These are phyloP conservation scores for Drosophila quadrilineata DNA, from an alignment of 1,140 invertebrate species.

Conservation along the genomic window DNA sequence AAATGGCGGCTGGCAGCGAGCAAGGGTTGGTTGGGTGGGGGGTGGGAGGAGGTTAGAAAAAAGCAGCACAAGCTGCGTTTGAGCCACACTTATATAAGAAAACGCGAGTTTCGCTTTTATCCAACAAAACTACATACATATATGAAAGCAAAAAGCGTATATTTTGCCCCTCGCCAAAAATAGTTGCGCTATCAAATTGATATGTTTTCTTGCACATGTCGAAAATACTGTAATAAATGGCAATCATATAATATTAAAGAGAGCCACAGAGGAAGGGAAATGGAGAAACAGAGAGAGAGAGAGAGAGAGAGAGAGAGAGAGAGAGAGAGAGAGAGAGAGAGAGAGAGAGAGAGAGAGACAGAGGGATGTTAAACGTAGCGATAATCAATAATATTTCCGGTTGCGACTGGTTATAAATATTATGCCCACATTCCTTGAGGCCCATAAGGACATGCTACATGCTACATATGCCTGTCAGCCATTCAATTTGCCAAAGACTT, in stretches of 20 bases:
- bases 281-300: background rate
- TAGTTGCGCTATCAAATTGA: constrained; percentile 57
- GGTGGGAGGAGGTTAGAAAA: background rate
- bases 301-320: constrained; percentile 1
- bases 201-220: constrained; percentile 57
- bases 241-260: constrained; percentile 46
- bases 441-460: background rate
- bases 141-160: too few species aligned
- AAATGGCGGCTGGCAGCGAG: constrained; percentile 5
- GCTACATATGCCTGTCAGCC: constrained; percentile 19
- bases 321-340: constrained; percentile 23
- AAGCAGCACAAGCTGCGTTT: constrained; percentile 30
- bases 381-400: constrained; percentile 75
- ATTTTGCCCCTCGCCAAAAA: too few species aligned
- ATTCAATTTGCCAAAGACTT: constrained; percentile 26
- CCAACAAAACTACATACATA: constrained; percentile 67
- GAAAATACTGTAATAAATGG: constrained; percentile 51
- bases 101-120: constrained; percentile 46
- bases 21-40: background rate
- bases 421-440: background rate
- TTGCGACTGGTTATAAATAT: constrained; percentile 23
- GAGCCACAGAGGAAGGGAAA: constrained; percentile 8
- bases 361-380: constrained; percentile 55
- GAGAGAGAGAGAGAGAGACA: constrained; percentile 3
- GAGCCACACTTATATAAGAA: constrained; percentile 65